These are phyloP conservation scores for Brachyrhaphis roseni DNA, from an alignment of 2,797 vertebrate genomes.

Conservation along the genomic window DNA sequence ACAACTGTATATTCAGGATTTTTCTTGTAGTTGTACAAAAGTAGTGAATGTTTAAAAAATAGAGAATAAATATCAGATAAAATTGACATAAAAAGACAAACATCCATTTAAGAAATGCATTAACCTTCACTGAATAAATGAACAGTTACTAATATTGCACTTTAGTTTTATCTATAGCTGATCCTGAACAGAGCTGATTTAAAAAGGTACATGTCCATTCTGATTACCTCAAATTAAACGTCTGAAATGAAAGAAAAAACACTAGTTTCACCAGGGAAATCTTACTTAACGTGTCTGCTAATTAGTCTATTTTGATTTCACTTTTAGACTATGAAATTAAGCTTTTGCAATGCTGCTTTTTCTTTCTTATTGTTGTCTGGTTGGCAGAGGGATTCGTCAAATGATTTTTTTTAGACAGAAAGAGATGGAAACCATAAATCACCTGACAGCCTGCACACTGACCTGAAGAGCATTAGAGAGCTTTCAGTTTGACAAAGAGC, in stretches of 20 bases:
- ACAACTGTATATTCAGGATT: too few relatives aligned
- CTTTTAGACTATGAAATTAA: neutral
- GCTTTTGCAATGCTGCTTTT: neutral
- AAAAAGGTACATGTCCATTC: neutral
- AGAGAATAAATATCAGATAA: too few relatives aligned
- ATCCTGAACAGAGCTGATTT: neutral
- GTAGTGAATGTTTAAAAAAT: too few relatives aligned
- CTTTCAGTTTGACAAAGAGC: constrained; percentile 80
- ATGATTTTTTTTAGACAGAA: constrained; percentile 56
- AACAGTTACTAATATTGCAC: too few relatives aligned
- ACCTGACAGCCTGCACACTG: constrained; percentile 26
- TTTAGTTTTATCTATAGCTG: too few relatives aligned
- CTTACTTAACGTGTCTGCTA: neutral
- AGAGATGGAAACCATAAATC: constrained; percentile 72
- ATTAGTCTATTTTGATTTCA: neutral
- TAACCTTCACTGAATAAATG: too few relatives aligned
- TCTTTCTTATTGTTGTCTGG: neutral
- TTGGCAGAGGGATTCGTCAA: constrained; percentile 42
- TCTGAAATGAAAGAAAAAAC: neutral
- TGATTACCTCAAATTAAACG: neutral
- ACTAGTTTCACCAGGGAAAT: neutral
- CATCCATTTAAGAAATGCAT: too few relatives aligned
- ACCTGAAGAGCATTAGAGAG: constrained; percentile 59
- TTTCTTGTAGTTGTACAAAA: too few relatives aligned
- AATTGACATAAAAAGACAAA: too few relatives aligned